Evolutionary conservation across 2,797 vertebrate genomes (phyloP).

Genomic region (Sebastes kiyomatsui): DNA sequence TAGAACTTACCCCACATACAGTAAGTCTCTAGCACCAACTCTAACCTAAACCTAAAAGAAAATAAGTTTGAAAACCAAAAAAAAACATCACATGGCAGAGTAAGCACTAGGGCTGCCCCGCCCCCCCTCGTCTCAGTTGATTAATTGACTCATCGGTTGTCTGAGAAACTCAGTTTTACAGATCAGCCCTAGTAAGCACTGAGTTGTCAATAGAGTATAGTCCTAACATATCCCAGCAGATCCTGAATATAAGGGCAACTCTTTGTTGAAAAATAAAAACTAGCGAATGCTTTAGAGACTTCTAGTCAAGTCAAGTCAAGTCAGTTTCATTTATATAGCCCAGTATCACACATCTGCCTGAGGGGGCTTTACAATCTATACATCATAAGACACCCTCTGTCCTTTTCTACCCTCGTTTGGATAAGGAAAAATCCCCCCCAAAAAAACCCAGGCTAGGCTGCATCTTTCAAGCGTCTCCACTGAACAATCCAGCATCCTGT

Average conservation of each 20-base stretch:
- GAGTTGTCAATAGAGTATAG: background rate
- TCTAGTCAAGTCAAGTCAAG: background rate
- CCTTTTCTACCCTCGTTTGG: background rate
- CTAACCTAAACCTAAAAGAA: background rate
- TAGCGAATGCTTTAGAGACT: background rate
- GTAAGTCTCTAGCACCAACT: background rate
- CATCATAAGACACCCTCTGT: background rate
- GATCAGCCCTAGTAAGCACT: background rate
- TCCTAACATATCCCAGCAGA: background rate
- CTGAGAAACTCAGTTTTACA: no score
- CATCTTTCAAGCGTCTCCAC: slow-evolving; percentile 15
- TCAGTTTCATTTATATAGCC: background rate
- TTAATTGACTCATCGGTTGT: no score
- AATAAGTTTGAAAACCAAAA: background rate
- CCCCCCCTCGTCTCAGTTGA: no score
- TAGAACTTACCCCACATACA: background rate
- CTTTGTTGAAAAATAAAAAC: background rate
- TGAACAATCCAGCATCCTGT: slow-evolving; percentile 20
- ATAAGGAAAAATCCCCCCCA: background rate
- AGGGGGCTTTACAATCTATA: background rate
- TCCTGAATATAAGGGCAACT: background rate
- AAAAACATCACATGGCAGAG: background rate
- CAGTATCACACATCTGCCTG: background rate
- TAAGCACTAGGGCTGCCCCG: no score
- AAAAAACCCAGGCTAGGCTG: background rate